A percentile compares a stretch with the other conserved stretches of the same genome.
Conservation (phyloP, 2,888 invertebrate species). For the Coremacera marginata region DNA sequence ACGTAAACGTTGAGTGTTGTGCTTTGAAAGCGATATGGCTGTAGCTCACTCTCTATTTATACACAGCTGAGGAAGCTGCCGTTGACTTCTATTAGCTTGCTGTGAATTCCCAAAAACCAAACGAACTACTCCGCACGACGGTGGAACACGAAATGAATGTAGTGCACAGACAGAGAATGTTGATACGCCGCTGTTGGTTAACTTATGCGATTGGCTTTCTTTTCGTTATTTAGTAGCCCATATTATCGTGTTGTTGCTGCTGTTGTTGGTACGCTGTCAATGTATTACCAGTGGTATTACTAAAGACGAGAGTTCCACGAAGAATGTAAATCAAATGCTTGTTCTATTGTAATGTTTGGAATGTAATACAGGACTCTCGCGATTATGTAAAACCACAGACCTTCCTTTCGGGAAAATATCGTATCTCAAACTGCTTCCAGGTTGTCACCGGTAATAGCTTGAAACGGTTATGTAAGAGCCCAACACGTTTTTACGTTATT, state of each 20-base stretch:
- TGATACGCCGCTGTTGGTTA: background rate
- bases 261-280: background rate
- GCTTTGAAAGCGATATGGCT: background rate
- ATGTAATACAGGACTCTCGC: background rate
- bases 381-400: too few relatives aligned
- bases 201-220: constrained; percentile 19
- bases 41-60: constrained; percentile 4
- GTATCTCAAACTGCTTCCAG: too few relatives aligned
- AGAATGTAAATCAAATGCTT: constrained; percentile 12
- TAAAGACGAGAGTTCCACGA: background rate
- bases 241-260: constrained; percentile 10
- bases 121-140: constrained; percentile 33
- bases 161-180: background rate
- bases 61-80: constrained; percentile 19
- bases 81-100: background rate
- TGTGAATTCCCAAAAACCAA: background rate
- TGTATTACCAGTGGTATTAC: too few relatives aligned
- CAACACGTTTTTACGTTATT: too few relatives aligned
- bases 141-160: constrained; percentile 30
- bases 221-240: background rate
- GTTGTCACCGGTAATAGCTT: too few relatives aligned
- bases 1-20: background rate
- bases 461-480: too few relatives aligned
- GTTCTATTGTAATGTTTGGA: background rate
- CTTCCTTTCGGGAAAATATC: too few relatives aligned